These are phyloP conservation scores for Tamandua tetradactyla DNA, from an alignment of 2,797 vertebrate species.

Conservation along the genomic window DNA sequence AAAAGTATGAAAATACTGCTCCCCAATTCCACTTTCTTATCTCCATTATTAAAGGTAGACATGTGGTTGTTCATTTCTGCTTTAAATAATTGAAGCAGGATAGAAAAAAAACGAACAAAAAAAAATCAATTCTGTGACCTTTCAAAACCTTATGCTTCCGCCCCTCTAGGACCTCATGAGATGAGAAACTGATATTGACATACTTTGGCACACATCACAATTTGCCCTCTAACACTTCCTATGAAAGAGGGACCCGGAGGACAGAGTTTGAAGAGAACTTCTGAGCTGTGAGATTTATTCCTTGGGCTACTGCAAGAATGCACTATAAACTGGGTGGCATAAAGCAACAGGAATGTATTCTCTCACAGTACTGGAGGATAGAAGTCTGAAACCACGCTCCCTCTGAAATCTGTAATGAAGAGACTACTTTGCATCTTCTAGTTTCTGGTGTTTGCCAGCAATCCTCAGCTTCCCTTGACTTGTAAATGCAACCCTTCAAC, in stretches of 20 bases:
- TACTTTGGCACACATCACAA: not conserved
- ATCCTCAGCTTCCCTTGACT: too few relatives aligned
- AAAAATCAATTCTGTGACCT: not conserved
- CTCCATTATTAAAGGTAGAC: slow-evolving; percentile 46
- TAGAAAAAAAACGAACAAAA: not conserved
- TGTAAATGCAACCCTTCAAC: too few relatives aligned
- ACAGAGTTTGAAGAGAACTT: not conserved
- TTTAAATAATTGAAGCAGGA: slow-evolving; percentile 30
- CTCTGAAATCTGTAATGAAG: too few relatives aligned
- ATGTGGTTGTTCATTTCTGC: not conserved
- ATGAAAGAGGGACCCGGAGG: not conserved
- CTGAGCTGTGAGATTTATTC: not conserved
- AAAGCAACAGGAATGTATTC: too few relatives aligned
- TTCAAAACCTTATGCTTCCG: not conserved
- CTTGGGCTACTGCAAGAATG: too few relatives aligned
- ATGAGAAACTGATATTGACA: not conserved
- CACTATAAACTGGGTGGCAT: too few relatives aligned
- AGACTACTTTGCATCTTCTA: too few relatives aligned
- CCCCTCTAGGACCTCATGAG: not conserved
- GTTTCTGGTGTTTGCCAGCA: too few relatives aligned
- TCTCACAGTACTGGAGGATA: too few relatives aligned
- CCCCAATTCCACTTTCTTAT: slow-evolving; percentile 26
- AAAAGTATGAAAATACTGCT: slow-evolving; percentile 7
- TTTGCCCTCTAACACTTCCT: not conserved
- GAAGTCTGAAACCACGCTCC: too few relatives aligned